Evolutionary conservation across 2,797 vertebrate species (phyloP).

Genomic region (Danio kyathit): DNA sequence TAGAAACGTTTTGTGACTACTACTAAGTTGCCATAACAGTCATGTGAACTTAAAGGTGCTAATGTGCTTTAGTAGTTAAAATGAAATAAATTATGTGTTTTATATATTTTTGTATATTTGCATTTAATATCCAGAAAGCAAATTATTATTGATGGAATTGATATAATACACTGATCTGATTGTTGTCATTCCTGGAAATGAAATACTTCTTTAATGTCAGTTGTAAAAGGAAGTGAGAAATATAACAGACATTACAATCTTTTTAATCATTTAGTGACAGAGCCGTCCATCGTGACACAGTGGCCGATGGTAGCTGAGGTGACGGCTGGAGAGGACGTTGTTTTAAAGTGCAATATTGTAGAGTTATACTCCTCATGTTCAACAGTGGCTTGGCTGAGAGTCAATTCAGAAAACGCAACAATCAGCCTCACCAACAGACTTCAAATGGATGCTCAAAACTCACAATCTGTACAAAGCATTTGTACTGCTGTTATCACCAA

Average conservation of each 20-base stretch:
- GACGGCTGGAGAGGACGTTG: constrained; percentile 10
- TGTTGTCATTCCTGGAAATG: not conserved
- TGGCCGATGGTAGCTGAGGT: constrained; percentile 35
- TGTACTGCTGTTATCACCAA: constrained; percentile 30
- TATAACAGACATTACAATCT: not conserved
- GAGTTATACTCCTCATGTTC: constrained; percentile 45
- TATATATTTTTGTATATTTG: not conserved
- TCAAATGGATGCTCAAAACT: not conserved
- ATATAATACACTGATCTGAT: not conserved
- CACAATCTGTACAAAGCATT: not conserved
- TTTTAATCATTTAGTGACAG: not conserved
- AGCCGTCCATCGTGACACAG: constrained; percentile 43
- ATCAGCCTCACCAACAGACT: constrained; percentile 31
- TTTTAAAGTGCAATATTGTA: constrained; percentile 37
- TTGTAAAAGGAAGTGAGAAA: not conserved
- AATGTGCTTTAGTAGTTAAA: not conserved
- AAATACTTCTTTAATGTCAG: not conserved
- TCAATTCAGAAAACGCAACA: not conserved
- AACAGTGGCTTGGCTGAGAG: constrained; percentile 43
- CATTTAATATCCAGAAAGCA: not conserved
- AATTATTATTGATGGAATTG: not conserved
- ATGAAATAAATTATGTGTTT: not conserved
- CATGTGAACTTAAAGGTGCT: not conserved
- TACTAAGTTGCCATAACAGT: not conserved
- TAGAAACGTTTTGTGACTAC: not conserved